Conservation (phyloP, 2,888 invertebrate genomes). For the Eudemis profundana region DNA sequence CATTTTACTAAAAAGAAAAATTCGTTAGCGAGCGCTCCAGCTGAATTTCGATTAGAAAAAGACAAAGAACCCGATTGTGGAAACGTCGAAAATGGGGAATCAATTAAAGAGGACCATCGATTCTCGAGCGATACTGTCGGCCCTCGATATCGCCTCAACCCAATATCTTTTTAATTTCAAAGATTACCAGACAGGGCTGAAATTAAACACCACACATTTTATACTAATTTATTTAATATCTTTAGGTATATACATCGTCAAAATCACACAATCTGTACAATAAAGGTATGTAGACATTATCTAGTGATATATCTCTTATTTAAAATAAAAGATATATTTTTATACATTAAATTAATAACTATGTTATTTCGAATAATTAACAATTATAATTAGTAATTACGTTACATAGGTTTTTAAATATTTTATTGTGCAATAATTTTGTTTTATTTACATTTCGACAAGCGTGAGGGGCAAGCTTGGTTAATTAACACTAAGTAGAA, state of each 20-base stretch:
- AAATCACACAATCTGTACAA: conserved; percentile 80
- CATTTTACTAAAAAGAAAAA: conserved; percentile 68
- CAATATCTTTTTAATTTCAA: conserved; percentile 61
- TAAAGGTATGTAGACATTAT: conserved; percentile 61
- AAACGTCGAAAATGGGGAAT: conserved; percentile 70
- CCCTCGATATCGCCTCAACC: conserved; percentile 57
- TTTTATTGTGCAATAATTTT: conserved; percentile 73
- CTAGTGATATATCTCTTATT: conserved; percentile 75
- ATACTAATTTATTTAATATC: conserved; percentile 80
- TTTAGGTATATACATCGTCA: conserved; percentile 73
- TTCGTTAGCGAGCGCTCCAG: conserved; percentile 64
- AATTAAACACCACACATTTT: conserved; percentile 54
- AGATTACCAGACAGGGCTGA: conserved; percentile 51
- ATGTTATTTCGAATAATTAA: conserved; percentile 62
- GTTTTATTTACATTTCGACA: conserved; percentile 75
- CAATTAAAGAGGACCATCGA: conserved; percentile 83
- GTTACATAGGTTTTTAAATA: conserved; percentile 61
- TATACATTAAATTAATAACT: conserved; percentile 65
- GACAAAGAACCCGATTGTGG: conserved; percentile 76
- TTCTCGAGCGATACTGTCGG: conserved; percentile 72
- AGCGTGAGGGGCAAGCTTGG: conserved; percentile 81
- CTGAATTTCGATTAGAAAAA: conserved; percentile 78
- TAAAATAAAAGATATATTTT: conserved; percentile 76
- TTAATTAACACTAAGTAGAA: conserved; percentile 50
- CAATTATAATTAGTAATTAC: conserved; percentile 63